Evolutionary conservation across 1,140 invertebrate species (phyloP).

Genomic region (Drosophila funebris): DNA sequence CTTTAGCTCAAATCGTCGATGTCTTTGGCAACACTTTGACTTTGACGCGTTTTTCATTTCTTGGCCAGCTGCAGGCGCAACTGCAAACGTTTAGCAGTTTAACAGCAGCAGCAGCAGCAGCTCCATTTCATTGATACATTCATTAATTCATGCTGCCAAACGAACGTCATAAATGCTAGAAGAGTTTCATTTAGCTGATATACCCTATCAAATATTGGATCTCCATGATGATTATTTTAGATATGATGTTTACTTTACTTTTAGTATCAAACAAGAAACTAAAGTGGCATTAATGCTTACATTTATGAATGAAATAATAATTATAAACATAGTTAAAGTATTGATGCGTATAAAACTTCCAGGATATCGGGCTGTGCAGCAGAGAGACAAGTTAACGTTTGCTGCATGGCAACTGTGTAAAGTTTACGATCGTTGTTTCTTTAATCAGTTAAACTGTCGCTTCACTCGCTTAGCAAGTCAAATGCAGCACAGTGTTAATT

Average conservation of each 20-base stretch:
- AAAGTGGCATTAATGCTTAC: too few relatives aligned
- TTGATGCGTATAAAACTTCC: too few relatives aligned
- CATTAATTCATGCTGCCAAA: constrained; percentile 47
- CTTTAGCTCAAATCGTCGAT: constrained; percentile 2
- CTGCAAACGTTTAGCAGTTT: constrained; percentile 8
- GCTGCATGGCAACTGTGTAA: not conserved
- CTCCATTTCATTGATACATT: constrained; percentile 56
- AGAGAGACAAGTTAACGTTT: not conserved
- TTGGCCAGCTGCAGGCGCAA: constrained; percentile 18
- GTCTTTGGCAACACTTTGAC: constrained; percentile 35
- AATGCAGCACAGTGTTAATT: constrained; percentile 54
- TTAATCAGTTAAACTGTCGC: constrained; percentile 38
- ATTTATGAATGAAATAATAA: too few relatives aligned
- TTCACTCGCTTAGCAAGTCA: constrained; percentile 54
- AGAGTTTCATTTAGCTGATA: constrained; percentile 6
- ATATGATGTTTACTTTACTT: too few relatives aligned
- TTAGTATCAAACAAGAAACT: too few relatives aligned
- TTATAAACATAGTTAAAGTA: too few relatives aligned
- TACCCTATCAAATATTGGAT: constrained; percentile 20
- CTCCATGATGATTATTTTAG: not conserved
- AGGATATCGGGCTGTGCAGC: not conserved
- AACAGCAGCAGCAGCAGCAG: constrained; percentile 2
- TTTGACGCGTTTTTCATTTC: constrained; percentile 25
- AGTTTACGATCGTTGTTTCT: constrained; percentile 25
- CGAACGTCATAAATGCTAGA: constrained; percentile 55